phyloP scores from a whole-genome alignment of 2,113 vertebrate species.

The Ornithorhynchus anatinus region DNA sequence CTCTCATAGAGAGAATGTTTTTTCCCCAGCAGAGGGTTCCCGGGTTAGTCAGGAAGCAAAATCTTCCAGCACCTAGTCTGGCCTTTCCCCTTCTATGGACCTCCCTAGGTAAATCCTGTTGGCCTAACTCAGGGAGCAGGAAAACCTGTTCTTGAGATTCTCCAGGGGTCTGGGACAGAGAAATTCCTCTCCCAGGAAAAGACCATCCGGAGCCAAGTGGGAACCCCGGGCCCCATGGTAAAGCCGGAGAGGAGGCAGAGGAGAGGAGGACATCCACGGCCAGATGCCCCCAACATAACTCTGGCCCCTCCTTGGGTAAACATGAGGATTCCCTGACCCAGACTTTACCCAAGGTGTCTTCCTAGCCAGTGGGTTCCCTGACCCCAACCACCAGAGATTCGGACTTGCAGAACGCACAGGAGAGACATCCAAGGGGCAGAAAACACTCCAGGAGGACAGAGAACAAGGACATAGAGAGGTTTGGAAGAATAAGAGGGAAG shows the following conservation, averaged over 20 bases:
- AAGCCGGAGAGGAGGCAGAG: neutral
- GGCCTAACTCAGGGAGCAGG: too few relatives aligned
- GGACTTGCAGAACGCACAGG: neutral
- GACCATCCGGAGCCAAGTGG: neutral
- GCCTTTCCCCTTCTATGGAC: too few relatives aligned
- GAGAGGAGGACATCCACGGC: neutral
- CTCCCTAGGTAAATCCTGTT: too few relatives aligned
- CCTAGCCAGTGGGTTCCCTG: too few relatives aligned
- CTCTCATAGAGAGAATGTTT: too few relatives aligned
- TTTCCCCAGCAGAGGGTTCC: too few relatives aligned
- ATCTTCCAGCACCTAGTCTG: too few relatives aligned
- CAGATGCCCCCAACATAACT: neutral
- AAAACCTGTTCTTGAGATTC: neutral
- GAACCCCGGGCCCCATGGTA: too few relatives aligned
- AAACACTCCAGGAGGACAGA: neutral
- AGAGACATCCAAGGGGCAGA: neutral
- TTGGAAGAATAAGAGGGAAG: neutral
- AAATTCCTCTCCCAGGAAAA: neutral
- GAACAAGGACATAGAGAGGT: neutral
- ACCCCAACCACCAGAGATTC: neutral
- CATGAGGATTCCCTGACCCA: too few relatives aligned
- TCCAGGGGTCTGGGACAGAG: neutral
- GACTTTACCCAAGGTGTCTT: too few relatives aligned
- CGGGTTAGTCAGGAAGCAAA: too few relatives aligned
- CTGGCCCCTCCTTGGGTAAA: constrained; percentile 47